A percentile compares a stretch with the other conserved stretches of the same genome.
Evolutionary conservation across 2,888 invertebrate species (phyloP).

Genomic region (Dolomedes plantarius): DNA sequence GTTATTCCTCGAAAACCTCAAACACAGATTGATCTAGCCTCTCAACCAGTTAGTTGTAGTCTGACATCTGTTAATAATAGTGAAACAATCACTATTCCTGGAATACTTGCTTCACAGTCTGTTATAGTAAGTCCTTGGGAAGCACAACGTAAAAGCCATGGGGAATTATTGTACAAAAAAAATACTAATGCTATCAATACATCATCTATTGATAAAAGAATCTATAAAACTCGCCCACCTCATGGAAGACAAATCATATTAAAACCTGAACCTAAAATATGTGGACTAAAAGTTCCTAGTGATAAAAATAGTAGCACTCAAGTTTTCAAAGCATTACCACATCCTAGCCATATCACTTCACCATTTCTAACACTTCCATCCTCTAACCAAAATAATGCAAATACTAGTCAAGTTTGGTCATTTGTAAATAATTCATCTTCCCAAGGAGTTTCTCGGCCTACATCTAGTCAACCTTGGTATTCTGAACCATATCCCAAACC

Average conservation of each 20-base stretch:
- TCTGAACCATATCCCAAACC: conserved; percentile 18
- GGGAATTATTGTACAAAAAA: conserved; percentile 14
- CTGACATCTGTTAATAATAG: neutral
- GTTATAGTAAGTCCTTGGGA: conserved; percentile 17
- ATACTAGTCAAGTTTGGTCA: neutral
- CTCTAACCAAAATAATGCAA: neutral
- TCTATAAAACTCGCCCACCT: conserved; percentile 6
- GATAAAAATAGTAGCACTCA: neutral
- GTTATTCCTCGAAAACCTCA: neutral
- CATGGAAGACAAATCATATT: neutral
- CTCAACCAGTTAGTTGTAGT: neutral
- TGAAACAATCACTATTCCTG: neutral
- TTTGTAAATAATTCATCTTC: neutral
- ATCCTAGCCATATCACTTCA: neutral
- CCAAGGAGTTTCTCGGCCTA: neutral
- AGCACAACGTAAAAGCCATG: neutral
- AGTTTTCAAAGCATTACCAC: neutral
- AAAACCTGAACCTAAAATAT: neutral
- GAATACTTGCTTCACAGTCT: conserved; percentile 11
- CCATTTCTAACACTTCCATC: neutral
- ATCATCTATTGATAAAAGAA: conserved; percentile 21
- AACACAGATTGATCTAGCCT: neutral
- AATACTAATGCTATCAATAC: neutral
- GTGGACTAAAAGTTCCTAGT: neutral
- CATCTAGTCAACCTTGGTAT: conserved; percentile 31